These are phyloP conservation scores for Cirrhinus molitorella DNA, from an alignment of 2,797 vertebrate genomes.

Conservation along the genomic window DNA sequence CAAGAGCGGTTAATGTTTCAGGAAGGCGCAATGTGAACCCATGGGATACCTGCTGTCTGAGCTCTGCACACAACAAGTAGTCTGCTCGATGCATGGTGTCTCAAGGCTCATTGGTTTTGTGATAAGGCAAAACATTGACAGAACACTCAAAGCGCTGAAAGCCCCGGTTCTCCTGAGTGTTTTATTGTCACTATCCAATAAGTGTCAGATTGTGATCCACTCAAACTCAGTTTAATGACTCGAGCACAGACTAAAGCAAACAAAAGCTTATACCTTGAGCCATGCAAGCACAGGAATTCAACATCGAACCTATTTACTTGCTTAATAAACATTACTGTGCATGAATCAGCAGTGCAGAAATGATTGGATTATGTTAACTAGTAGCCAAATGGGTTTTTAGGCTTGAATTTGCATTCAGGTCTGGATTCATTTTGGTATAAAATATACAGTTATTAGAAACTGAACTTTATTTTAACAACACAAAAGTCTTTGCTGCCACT, in stretches of 20 bases:
- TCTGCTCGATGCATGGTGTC: slow-evolving; percentile 47
- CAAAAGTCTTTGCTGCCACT: background rate
- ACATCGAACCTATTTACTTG: background rate
- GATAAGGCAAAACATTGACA: slow-evolving; percentile 44
- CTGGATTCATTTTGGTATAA: background rate
- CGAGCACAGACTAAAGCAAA: slow-evolving; percentile 20
- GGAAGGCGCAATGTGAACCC: slow-evolving; percentile 14
- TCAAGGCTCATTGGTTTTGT: slow-evolving; percentile 51
- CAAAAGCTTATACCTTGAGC: background rate
- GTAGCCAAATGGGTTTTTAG: background rate
- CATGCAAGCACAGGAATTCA: background rate
- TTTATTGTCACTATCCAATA: slow-evolving; percentile 47
- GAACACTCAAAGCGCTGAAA: slow-evolving; percentile 42
- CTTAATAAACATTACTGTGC: no score
- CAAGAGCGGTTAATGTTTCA: background rate
- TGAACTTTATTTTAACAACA: background rate
- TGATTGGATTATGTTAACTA: background rate
- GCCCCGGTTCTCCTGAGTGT: slow-evolving; percentile 39
- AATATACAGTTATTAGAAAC: no score
- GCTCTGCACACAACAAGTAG: slow-evolving; percentile 26
- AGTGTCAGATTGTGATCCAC: slow-evolving; percentile 38
- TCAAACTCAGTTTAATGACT: slow-evolving; percentile 47
- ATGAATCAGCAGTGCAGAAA: background rate
- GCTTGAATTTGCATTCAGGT: background rate
- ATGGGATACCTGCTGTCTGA: slow-evolving; percentile 22